Evolutionary conservation across 2,888 invertebrate genomes (phyloP).

Genomic region (Himalopsyche kuldschensis): DNA sequence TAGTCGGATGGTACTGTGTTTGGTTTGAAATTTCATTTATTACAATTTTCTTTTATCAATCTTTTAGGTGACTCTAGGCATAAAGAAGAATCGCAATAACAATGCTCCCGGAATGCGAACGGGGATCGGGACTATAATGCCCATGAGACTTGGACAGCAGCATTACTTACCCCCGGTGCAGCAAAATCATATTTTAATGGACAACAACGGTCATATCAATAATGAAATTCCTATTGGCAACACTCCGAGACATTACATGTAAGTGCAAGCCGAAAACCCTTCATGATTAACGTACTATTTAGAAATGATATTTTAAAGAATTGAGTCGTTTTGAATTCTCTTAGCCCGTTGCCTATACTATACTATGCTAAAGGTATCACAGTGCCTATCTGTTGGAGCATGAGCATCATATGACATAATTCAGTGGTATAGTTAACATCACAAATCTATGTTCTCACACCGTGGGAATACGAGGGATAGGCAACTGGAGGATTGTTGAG

Average conservation of each 20-base stretch:
- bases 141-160: slow-evolving; percentile 13
- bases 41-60: background rate
- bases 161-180: slow-evolving; percentile 12
- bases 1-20: background rate
- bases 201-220: slow-evolving; percentile 14
- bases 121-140: slow-evolving; percentile 15
- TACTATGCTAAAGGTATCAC: too few species aligned
- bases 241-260: slow-evolving; percentile 29
- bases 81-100: slow-evolving; percentile 51
- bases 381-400: too few species aligned
- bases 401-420: too few species aligned
- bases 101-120: slow-evolving; percentile 12
- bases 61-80: slow-evolving; percentile 53
- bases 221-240: background rate
- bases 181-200: slow-evolving; percentile 19
- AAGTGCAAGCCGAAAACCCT: background rate
- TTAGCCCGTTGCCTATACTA: background rate
- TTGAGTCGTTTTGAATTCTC: too few species aligned
- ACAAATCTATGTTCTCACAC: too few species aligned
- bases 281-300: background rate
- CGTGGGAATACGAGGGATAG: too few species aligned
- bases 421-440: too few species aligned
- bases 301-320: too few species aligned
- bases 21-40: background rate
- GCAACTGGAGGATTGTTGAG: too few species aligned